Base-by-base conservation (phyloP, 2,113 vertebrate genomes). In the Lasiurus cinereus region DNA sequence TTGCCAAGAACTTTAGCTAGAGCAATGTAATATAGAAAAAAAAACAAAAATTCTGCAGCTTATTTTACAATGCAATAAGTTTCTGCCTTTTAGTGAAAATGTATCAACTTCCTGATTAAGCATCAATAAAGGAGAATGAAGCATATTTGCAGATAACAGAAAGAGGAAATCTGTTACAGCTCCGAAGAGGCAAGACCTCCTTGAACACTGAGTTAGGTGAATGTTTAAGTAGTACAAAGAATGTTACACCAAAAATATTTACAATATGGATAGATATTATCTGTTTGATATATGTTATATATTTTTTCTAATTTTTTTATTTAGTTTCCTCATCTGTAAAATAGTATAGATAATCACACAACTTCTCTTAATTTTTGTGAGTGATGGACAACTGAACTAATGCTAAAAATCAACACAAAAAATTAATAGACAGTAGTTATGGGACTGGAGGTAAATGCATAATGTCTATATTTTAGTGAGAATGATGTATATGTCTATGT, bases 21-120 rank as follows among this genome's bases (percentile, higher is more conserved):
- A 83, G 27, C 18, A 83, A 86, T 56, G 36, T 50, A 50, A 74
- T 6, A n/a, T 2, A 39, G 29, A 83, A 54, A 91, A 94, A 82
- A 2, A 77, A 76, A 5, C 18, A 13, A 64, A 69, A 31, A 7
- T 2, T 72, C 36, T 29, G 18, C 3, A 50, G 8, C 4, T 66
- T 36, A 3, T 56, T 59, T 80, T 24, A 1, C 0, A 24, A 21
- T 4, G n/a, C 18, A 79, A 74, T 36, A 29, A n/a, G 2, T 1
- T 16, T 59, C n/a, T 82, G 4, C 1, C 19, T 52, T 54, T 73
- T 59, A 8, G 1, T 46, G 21, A 31, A 18, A 39, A 84, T 4
- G 11, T 16, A 13, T 62, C 33, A 54, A 48, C 15, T 48, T 48
- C 8, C 5, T 74, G 29, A 39, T 14, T 36, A 70, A 83, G 43